phyloP scores from a whole-genome alignment of 1,140 invertebrate species.

The Diuraphis noxia region DNA sequence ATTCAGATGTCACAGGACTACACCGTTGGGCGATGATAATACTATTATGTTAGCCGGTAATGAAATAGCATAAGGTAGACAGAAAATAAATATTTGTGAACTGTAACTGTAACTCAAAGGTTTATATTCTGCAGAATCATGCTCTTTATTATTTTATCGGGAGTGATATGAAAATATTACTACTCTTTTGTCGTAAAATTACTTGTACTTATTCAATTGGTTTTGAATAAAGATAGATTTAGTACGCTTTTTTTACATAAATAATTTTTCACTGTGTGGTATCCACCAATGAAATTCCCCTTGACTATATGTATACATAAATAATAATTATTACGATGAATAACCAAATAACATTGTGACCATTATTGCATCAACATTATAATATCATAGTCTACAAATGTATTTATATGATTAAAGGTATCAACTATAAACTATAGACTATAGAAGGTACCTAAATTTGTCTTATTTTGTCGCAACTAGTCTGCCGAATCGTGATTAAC shows the following conservation, averaged over 20 bases:
- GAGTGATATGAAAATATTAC: not conserved
- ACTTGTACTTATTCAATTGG: not conserved
- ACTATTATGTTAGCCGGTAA: not conserved
- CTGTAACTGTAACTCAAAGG: not conserved
- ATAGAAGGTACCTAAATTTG: no score
- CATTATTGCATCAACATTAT: no score
- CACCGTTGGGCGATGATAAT: not conserved
- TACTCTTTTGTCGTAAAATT: not conserved
- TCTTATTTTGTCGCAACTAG: no score
- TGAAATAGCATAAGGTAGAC: not conserved
- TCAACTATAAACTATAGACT: no score
- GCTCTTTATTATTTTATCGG: not conserved
- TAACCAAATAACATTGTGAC: no score
- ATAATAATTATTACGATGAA: no score
- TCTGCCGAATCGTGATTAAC: no score
- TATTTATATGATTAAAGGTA: no score
- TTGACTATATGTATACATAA: not conserved
- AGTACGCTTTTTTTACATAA: not conserved
- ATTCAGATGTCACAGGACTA: constrained; percentile 5
- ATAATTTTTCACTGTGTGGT: not conserved
- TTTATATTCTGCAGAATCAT: not conserved
- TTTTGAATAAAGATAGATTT: not conserved
- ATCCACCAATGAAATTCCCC: not conserved
- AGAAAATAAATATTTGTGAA: not conserved
- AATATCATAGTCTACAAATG: no score